These are phyloP conservation scores for Carettochelys insculpta DNA, from an alignment of 2,113 vertebrate genomes.

Conservation along the genomic window DNA sequence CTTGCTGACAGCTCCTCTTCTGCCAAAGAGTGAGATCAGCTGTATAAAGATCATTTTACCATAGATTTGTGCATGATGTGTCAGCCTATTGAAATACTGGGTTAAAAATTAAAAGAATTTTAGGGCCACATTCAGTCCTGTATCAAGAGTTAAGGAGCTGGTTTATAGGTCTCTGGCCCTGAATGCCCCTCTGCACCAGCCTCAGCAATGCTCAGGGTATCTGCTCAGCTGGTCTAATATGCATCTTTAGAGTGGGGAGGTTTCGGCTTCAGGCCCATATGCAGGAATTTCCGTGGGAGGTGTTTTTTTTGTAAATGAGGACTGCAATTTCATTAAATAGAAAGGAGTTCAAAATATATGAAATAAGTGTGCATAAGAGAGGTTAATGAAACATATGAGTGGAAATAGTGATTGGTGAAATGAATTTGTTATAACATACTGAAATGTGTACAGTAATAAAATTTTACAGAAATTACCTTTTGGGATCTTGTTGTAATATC, in stretches of 20 bases:
- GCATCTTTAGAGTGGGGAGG: not conserved
- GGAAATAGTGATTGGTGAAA: too few species aligned
- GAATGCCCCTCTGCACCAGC: not conserved
- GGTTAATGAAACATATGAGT: too few species aligned
- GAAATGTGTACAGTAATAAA: too few species aligned
- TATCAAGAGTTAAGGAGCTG: not conserved
- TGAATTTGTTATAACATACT: too few species aligned
- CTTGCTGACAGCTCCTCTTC: not conserved
- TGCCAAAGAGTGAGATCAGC: not conserved
- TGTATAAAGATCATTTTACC: not conserved
- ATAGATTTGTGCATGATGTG: not conserved
- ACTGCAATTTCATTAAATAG: too few species aligned
- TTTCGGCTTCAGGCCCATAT: too few species aligned
- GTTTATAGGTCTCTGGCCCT: not conserved
- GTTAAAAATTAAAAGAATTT: not conserved
- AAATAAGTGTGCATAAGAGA: too few species aligned
- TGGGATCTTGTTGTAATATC: too few species aligned
- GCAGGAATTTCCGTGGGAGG: too few species aligned
- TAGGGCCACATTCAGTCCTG: not conserved
- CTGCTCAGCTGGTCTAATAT: not conserved
- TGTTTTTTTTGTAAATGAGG: too few species aligned
- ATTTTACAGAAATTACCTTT: too few species aligned
- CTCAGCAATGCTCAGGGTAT: not conserved
- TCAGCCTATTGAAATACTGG: not conserved
- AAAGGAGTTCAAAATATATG: too few species aligned